A percentile compares a stretch with the other conserved stretches of the same genome.
Conservation (phyloP, 1,140 invertebrate genomes). For the Calliopsis andreniformis region DNA sequence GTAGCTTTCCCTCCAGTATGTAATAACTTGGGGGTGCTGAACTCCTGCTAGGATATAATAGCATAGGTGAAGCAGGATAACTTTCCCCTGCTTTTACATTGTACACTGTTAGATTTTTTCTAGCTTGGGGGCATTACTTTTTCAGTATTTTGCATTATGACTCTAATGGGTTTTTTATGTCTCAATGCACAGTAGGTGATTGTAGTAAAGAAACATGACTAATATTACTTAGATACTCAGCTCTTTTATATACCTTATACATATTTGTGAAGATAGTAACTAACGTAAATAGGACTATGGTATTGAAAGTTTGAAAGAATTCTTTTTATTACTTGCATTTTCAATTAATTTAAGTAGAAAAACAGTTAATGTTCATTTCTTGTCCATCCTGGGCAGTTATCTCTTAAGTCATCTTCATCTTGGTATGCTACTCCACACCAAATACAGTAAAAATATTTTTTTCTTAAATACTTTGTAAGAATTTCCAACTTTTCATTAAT, state of each 20-base stretch:
- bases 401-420: constrained; percentile 83
- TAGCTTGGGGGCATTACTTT: constrained; percentile 49
- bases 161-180: constrained; percentile 76
- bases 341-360: constrained; percentile 2
- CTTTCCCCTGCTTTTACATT: constrained; percentile 53
- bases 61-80: constrained; percentile 56
- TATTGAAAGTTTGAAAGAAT: constrained; percentile 30
- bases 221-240: constrained; percentile 27
- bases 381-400: constrained; percentile 86
- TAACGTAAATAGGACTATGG: constrained; percentile 30
- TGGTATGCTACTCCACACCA: constrained; percentile 89
- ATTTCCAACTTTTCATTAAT: constrained; percentile 84
- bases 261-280: constrained; percentile 13
- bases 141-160: constrained; percentile 72
- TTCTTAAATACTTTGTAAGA: constrained; percentile 86
- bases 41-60: constrained; percentile 75
- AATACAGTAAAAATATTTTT: constrained; percentile 88
- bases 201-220: constrained; percentile 24
- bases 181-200: constrained; percentile 34
- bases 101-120: constrained; percentile 48
- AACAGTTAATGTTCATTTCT: constrained; percentile 84
- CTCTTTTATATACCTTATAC: constrained; percentile 6
- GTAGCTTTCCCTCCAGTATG: constrained; percentile 61
- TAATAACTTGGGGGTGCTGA: constrained; percentile 61
- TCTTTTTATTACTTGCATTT: constrained; percentile 11